Conservation (phyloP, 2,888 invertebrate genomes). For the Caenorhabditis sulstoni region DNA sequence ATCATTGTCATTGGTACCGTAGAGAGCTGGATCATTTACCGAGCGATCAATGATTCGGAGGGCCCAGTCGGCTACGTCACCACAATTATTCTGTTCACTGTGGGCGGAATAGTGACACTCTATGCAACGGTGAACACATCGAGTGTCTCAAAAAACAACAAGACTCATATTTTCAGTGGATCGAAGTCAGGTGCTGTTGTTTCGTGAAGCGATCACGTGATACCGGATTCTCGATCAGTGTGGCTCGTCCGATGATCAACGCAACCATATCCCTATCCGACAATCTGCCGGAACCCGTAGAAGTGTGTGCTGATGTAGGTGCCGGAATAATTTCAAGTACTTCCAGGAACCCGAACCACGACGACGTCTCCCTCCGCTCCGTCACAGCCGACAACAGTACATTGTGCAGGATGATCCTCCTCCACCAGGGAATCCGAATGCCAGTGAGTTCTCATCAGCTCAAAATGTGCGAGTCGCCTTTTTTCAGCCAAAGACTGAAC, state of each 20-base stretch:
- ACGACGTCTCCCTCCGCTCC: constrained; percentile 27
- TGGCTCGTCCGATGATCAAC: constrained; percentile 73
- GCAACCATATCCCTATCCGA: constrained; percentile 73
- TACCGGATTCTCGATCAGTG: constrained; percentile 76
- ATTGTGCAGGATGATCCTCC: constrained; percentile 22
- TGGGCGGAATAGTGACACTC: constrained; percentile 1
- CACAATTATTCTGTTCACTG: constrained; percentile 5
- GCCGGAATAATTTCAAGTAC: too few species aligned
- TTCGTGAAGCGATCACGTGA: constrained; percentile 76
- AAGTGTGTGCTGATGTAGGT: too few species aligned
- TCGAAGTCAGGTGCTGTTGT: constrained; percentile 71
- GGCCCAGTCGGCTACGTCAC: constrained; percentile 2
- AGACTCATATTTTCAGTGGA: constrained; percentile 51
- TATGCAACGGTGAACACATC: constrained; percentile 46
- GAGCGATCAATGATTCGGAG: background rate
- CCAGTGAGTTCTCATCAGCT: background rate
- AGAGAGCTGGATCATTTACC: constrained; percentile 36
- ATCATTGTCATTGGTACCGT: constrained; percentile 8
- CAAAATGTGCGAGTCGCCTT: background rate
- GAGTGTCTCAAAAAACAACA: background rate
- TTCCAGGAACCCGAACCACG: too few species aligned
- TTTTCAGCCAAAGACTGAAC: background rate
- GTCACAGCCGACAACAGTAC: constrained; percentile 16
- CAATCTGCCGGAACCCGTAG: constrained; percentile 17
- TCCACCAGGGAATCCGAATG: constrained; percentile 37